Evolutionary conservation across 2,113 vertebrate genomes (phyloP), one percentile per base, ranked within the genome.

Genomic region (Stomatorhinus ivindoensis): DNA sequence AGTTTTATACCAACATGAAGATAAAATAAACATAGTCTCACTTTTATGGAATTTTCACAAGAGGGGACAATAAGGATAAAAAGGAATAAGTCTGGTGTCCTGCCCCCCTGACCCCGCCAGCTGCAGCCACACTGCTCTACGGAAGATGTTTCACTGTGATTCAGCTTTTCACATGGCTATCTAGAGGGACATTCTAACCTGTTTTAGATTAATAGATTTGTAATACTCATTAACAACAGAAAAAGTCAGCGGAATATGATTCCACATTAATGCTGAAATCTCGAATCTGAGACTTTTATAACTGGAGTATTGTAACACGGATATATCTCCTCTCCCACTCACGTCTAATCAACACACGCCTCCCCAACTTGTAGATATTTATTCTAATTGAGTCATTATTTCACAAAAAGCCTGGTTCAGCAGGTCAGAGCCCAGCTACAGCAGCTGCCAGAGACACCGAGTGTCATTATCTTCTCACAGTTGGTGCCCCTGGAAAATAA

Each of bases 311-410:
- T 84, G n/a, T 8, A 84, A 6, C 39, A 84, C 3, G 3, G 42
- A 21, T 21, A 84, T 24, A 2, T 46, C 35, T 6, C 17, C 82
- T 84, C 82, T 21, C 44, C 24, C 42, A 84, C 82, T 84, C 39
- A 24, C 4, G 82, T 4, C 6, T 24, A 84, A 84, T 84, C 44
- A 84, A 47, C 82, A 47, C 82, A 47, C 44, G 7, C 44, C 44
- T 47, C 42, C 82, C 82, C 9, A 46, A 13, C 82, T 84, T 47
- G 42, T 47, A 47, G 19, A 44, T 84, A n/a, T 84, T 84, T 47
- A 84, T 84, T 44, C 21, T 46, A 84, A 84, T 84, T 46, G 82
- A 84, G 42, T 47, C 82, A 84, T 84, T 84, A 84, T 84, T 84
- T 84, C 24, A 84, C 7, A 84, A 27, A 84, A 46, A 84, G 42